Conservation (phyloP, 2,113 vertebrate genomes). For the Pungitius pungitius region DNA sequence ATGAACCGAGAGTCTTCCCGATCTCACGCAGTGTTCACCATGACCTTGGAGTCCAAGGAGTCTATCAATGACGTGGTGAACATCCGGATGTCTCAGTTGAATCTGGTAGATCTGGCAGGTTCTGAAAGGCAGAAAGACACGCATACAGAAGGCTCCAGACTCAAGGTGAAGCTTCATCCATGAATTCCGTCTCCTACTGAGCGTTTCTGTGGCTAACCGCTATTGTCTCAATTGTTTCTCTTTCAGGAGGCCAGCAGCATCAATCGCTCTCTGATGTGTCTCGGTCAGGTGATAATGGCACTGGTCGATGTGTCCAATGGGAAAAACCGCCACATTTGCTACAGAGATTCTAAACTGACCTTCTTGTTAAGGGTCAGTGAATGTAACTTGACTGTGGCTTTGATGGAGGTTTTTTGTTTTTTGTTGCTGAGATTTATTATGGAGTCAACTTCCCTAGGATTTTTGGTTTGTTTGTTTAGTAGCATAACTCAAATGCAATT, state of each 20-base stretch:
- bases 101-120: slow-evolving; percentile 94
- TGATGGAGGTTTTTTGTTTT: background rate
- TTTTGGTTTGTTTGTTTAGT: background rate
- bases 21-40: slow-evolving; percentile 95
- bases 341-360: slow-evolving; percentile 96
- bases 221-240: slow-evolving; percentile 3
- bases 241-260: slow-evolving; percentile 95
- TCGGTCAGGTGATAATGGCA: slow-evolving; percentile 94
- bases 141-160: slow-evolving; percentile 88
- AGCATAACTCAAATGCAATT: background rate
- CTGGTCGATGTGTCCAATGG: slow-evolving; percentile 94
- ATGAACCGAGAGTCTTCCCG: slow-evolving; percentile 98
- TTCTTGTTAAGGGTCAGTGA: slow-evolving; percentile 88
- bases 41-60: slow-evolving; percentile 94
- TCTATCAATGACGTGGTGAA: slow-evolving; percentile 88
- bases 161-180: slow-evolving; percentile 83
- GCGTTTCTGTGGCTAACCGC: background rate
- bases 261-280: slow-evolving; percentile 93
- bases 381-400: background rate
- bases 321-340: slow-evolving; percentile 92
- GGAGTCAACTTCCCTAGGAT: background rate
- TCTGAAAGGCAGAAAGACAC: slow-evolving; percentile 96
- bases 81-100: slow-evolving; percentile 91
- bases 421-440: background rate
- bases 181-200: background rate